Evolutionary conservation across 2,113 vertebrate genomes (phyloP).

Genomic region (Martes martes): DNA sequence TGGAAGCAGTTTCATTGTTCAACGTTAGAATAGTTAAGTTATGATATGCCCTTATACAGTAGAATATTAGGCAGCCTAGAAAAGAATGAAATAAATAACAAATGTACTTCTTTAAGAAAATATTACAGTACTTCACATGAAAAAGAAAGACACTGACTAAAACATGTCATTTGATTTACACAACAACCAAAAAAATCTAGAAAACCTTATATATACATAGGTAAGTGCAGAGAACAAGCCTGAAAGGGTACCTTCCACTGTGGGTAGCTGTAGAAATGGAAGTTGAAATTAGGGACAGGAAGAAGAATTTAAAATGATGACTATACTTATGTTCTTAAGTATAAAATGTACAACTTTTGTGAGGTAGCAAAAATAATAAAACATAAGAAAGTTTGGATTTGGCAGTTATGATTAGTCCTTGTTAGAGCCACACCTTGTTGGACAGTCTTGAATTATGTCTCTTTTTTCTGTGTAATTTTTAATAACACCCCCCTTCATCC

Average conservation of each 20-base stretch:
- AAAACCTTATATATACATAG: neutral
- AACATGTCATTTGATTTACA: neutral
- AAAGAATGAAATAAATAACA: neutral
- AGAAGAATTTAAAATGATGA: neutral
- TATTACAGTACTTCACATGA: neutral
- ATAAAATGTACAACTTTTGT: neutral
- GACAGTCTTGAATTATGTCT: neutral
- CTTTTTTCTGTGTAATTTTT: constrained; percentile 8
- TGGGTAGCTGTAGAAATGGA: neutral
- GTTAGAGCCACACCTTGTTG: neutral
- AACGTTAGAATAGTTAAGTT: constrained; percentile 16
- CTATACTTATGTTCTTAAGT: neutral
- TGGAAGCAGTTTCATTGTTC: neutral
- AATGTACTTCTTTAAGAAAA: neutral
- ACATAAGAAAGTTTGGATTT: neutral
- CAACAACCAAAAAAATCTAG: neutral
- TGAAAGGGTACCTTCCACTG: neutral
- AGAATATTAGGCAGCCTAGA: neutral
- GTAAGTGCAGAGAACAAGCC: neutral
- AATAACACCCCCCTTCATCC: neutral
- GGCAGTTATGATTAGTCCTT: neutral
- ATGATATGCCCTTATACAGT: neutral
- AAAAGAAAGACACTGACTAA: neutral
- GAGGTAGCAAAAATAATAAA: neutral
- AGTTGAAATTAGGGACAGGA: neutral